Evolutionary conservation across 1,140 invertebrate genomes (phyloP), one percentile per base, ranked within the genome.

Genomic region (Eupristina koningsbergeri): DNA sequence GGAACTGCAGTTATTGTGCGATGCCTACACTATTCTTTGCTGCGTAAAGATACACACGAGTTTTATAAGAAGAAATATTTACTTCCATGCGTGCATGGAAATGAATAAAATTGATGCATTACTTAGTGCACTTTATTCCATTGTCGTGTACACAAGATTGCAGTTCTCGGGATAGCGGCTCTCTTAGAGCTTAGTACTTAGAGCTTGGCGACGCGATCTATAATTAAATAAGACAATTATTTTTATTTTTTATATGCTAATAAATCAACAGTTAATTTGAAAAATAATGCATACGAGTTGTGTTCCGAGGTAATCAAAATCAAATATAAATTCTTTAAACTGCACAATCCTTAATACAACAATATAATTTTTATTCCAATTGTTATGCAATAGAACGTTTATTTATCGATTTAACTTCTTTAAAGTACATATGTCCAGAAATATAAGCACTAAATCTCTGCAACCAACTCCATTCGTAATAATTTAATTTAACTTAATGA

Each of bases 51-150:
- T 61, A 63, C 76, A 64, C 76, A 47, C 26, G 76, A 13, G 11
- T 61, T 78, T 78, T 78, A 78, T 78, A 74, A 81, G 80, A 74
- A 74, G 76, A 81, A 74, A 81, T 81, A 81, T 81, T 81, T 74
- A 22, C 69, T 36, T 81, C 26, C 34, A 31, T 36, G 34, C 41
- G 64, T 47, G 31, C 41, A 39, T 41, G 78, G 36, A 69, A 69
- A 50, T 50, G 36, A 76, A 53, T 22, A 76, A 73, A 73, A 29
- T 45, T 36, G 69, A 45, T 47, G 41, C 69, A 45, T 47, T 73
- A 22, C 69, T 73, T n/a, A 7, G 39, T 45, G 41, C 6, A 36
- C 19, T 78, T 78, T 31, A n/a, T 78, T 47, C 36, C 31, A 39
- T 78, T 78, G 53, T 73, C 64, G 31, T 67, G 34, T 45, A 77